Evolutionary conservation across 2,888 invertebrate genomes (phyloP), one percentile per base, ranked within the genome.

Genomic region (Ctenicera cuprea): DNA sequence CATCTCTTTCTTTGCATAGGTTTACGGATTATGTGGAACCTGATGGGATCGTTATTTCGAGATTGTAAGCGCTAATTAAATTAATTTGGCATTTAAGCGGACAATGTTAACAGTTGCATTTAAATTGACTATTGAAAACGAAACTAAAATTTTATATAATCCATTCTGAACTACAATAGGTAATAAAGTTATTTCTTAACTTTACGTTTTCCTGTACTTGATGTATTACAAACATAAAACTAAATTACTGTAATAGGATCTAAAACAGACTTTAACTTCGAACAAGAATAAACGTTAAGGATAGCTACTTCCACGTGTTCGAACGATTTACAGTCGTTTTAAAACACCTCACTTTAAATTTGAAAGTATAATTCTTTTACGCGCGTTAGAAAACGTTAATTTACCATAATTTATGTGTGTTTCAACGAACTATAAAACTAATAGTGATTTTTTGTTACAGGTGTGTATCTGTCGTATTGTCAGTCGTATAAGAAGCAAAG

Each of bases 311-410:
- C 57, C 70, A 63, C 70, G 70, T 70, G 63, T 38, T 54, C 7
- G 37, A 22, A 62, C 69, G 16, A 69, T 62, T 69, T 69, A 62
- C 11, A 38, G 8, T n/a, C 54, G 11, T 37, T 22, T 16, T 57
- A 37, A 57, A 57, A 30, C 37, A 37, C 57, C 30, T 37, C 57
- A 18, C 3, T 20, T 59, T 20, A 43, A 57, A 64, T 71, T 71
- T 64, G 20, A 71, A 64, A 71, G 64, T 71, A 71, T 71, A 71
- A 71, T 71, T 71, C 20, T 54, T 66, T 41, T 14, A 52, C 41
- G 26, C 22, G 12, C 45, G 14, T 64, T 70, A 63, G 63, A 52
- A 70, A 70, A 63, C 52, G 45, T 57, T 57, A 64, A 57, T 57
- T 70, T 63, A 33, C 14, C 30, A 41, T 57, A 45, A 64, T 64